Evolutionary conservation across 2,888 invertebrate genomes (phyloP), one percentile per base, ranked within the genome.

Genomic region (Ormyrus nitidulus): DNA sequence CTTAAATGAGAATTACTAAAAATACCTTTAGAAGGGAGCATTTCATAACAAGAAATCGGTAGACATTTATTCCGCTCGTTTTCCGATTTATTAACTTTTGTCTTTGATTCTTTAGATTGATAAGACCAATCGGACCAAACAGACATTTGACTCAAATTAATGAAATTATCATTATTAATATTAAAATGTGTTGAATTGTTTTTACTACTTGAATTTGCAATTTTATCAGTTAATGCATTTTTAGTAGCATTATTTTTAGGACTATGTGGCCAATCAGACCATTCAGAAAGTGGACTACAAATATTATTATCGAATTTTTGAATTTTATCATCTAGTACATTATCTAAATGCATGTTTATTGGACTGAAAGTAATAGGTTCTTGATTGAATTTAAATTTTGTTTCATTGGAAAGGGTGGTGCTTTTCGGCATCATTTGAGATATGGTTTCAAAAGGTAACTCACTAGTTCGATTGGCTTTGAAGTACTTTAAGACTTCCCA

Each of bases 111-210:
- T 44, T 70, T 11, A 13, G 81, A 74, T 8, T 81, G n/a, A 73
- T 85, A 84, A 5, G 79, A 83, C 89, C 89, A 89, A 49, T 88
- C 82, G 13, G 89, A 88, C 89, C 89, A 89, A 54, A 87, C 84
- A 13, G 87, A 87, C 62, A 83, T 76, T 66, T 84, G 83, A 56
- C 81, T 82, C 0, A 79, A 73, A 56, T 66, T 81, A 7, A 71
- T 59, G 53, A 73, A 73, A 79, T 69, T 58, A 19, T 77, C 51
- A 53, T 77, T 9, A 13, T 44, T 44, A 19, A 44, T 49, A 79
- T 59, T 62, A 58, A 59, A 48, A 6, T 68, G 59, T 13, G 51
- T 64, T 58, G 34, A 34, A 78, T 11, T 72, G 13, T 49, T 48
- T 10, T 49, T 1, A 61, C 49, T 6, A 48, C 6, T 62, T 65